Evolutionary conservation across 2,113 vertebrate species (phyloP), one percentile per base, ranked within the genome.

Genomic region (Gambusia holbrooki): DNA sequence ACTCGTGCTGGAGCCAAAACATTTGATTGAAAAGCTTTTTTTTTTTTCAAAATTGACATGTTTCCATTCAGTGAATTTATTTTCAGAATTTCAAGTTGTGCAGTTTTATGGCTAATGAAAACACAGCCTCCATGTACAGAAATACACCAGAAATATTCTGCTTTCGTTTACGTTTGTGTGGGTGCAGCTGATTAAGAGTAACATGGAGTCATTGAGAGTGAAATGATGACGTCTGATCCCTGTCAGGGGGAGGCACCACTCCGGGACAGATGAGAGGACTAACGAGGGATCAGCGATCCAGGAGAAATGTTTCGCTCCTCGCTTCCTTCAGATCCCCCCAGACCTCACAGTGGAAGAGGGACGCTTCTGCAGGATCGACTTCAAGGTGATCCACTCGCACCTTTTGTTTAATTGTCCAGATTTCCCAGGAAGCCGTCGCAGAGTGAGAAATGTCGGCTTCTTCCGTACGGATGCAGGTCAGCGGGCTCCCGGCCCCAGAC

Each of bases 251-350:
- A 95, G 94, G 86, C 95, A 94, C 0, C 95, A 95, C 85, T 95
- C 94, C 0, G 95, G 95, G 85, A 95, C 92, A 1, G 95, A 95
- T 25, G 93, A 83, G 66, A 78, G 80, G 60, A 75, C 88, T 2
- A 95, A 92, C 17, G 96, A 96, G n/a, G 94, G 95, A 2, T 93
- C 95, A 25, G 93, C 95, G 8, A 98, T 97, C 84, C 96, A 97
- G 89, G 97, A 99, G 75, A 98, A 98, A 84, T 98, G 96, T 76
- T 99, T 97, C 29, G 96, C 96, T 35, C 97, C 97, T 76, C 96
- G 97, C 69, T 98, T 99, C 81, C 82, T 97, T 71, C 97, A 97
- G 95, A 95, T 97, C 81, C 97, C 97, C 54, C 90, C 95, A 64
- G 96, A 97, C 29, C 86, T 97, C 12, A 94, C 95, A 0, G 94